A percentile compares a stretch with the other conserved stretches of the same genome.
These are phyloP conservation scores for Cheilosia urbana DNA, from an alignment of 2,888 invertebrate species.

Conservation along the genomic window DNA sequence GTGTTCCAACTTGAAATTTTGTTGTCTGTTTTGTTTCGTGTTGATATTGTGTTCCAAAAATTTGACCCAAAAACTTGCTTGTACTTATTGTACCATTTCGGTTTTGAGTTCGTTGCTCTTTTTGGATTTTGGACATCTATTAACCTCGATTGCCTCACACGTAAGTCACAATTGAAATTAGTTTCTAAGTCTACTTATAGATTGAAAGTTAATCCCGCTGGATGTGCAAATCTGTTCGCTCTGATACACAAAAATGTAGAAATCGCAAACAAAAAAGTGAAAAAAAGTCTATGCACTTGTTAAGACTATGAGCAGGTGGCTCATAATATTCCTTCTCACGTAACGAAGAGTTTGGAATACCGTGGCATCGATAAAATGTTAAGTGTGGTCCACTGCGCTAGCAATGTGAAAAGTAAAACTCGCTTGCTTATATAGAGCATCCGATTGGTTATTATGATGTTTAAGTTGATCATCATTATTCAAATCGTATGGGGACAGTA, in stretches of 20 bases:
- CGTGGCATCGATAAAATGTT: not conserved
- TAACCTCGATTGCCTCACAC: constrained; percentile 26
- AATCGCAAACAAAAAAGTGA: not conserved
- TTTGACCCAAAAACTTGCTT: constrained; percentile 39
- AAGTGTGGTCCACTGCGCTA: not conserved
- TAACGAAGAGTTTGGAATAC: not conserved
- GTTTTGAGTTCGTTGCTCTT: constrained; percentile 22
- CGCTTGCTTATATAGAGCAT: constrained; percentile 3
- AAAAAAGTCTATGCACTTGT: not conserved
- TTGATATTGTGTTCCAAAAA: constrained; percentile 24
- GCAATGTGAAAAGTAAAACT: not conserved
- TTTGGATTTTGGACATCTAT: constrained; percentile 47
- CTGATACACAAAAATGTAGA: constrained; percentile 45
- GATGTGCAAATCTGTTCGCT: constrained; percentile 16
- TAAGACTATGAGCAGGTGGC: not conserved
- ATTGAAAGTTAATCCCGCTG: constrained; percentile 12
- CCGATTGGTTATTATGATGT: not conserved
- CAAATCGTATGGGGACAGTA: not conserved
- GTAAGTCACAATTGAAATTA: constrained; percentile 19
- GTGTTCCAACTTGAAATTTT: not conserved
- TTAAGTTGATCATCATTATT: not conserved
- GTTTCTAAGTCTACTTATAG: not conserved
- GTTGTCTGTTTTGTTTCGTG: constrained; percentile 1
- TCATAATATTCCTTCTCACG: constrained; percentile 12
- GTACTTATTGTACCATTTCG: not conserved